Percentiles rank a stretch among this genome's conserved stretches.
Evolutionary conservation across 2,888 invertebrate genomes (phyloP).

Genomic region (Rotaria macrura): DNA sequence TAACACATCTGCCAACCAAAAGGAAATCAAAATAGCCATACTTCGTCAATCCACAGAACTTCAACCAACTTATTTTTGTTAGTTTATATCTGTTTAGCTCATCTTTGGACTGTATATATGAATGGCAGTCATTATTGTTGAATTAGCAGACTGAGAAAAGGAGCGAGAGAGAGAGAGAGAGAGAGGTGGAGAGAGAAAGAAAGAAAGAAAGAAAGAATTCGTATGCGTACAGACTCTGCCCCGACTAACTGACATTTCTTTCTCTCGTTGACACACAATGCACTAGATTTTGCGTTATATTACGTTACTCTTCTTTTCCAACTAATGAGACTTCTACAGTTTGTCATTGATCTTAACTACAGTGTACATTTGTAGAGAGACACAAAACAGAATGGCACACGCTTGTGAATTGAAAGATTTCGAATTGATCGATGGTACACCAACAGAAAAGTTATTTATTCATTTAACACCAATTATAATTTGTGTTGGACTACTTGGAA

Average conservation of each 20-base stretch:
- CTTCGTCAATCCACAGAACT: not conserved
- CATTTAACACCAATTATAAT: conserved; percentile 12
- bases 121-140: not conserved
- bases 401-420: not conserved
- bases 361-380: not conserved
- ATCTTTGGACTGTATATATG: not conserved
- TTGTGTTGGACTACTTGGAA: not conserved
- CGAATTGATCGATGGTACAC: not conserved
- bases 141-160: not conserved
- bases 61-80: not conserved
- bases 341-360: not conserved
- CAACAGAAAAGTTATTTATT: not conserved
- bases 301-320: not conserved
- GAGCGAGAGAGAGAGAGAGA: no score
- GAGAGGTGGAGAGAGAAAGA: no score
- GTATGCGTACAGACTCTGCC: not conserved
- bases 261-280: not conserved
- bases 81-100: not conserved
- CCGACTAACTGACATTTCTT: not conserved
- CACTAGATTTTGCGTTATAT: not conserved
- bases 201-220: not conserved
- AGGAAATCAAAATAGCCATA: not conserved
- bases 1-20: not conserved
- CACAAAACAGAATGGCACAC: not conserved
- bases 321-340: not conserved